Conservation (phyloP, 2,113 vertebrate species). For the Hemiscyllium ocellatum region DNA sequence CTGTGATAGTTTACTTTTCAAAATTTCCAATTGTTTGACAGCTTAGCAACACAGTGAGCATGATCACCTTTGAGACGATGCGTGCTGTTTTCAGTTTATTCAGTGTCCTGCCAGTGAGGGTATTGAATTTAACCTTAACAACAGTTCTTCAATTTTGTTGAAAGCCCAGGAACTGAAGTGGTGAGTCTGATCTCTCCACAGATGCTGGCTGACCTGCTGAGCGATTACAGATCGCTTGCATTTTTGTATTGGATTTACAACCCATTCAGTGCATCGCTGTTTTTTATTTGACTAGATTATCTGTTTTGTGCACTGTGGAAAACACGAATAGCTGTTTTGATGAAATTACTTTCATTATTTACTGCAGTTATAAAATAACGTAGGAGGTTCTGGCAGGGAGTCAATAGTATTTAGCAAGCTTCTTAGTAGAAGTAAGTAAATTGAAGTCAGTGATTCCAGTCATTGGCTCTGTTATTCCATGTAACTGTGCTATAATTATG, state of each 20-base stretch:
- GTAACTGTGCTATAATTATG: neutral
- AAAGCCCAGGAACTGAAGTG: neutral
- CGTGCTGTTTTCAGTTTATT: too few relatives aligned
- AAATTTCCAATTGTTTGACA: too few relatives aligned
- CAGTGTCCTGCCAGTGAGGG: neutral
- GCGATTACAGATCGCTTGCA: too few relatives aligned
- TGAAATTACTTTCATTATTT: slow-evolving; percentile 13
- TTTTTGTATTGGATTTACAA: neutral
- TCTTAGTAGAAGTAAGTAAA: neutral
- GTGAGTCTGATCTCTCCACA: neutral
- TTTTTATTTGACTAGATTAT: neutral
- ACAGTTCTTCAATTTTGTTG: neutral
- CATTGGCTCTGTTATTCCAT: neutral
- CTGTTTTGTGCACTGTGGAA: neutral
- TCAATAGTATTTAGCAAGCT: neutral
- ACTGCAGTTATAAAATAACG: neutral
- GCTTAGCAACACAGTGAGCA: too few relatives aligned
- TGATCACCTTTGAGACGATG: too few relatives aligned
- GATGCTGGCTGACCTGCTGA: neutral
- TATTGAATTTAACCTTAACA: neutral
- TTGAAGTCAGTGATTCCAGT: neutral
- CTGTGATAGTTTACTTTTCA: too few relatives aligned
- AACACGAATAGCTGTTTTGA: neutral
- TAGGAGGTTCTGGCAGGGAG: neutral
- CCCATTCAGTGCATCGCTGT: neutral